phyloP scores from a whole-genome alignment of 2,113 vertebrate genomes.

The Cygnus atratus region DNA sequence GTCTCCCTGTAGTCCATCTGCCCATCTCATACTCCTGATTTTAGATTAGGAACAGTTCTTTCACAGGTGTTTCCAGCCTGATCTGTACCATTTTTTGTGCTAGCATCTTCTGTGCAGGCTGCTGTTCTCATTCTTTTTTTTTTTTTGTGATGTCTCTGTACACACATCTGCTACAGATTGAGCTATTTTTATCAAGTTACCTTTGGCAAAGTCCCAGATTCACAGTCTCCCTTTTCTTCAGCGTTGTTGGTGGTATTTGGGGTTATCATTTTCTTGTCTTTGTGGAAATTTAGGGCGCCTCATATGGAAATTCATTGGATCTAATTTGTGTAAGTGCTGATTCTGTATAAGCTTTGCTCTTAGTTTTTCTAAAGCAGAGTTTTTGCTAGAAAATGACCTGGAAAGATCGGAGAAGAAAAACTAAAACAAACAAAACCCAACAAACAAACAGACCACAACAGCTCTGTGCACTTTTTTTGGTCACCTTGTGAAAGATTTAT shows the following conservation, averaged over 20 bases:
- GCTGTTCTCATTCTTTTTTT: background rate
- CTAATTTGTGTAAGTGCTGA: background rate
- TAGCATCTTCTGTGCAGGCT: background rate
- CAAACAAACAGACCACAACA: background rate
- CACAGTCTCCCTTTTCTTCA: background rate
- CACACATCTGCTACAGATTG: background rate
- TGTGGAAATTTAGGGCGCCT: background rate
- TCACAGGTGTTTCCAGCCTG: background rate
- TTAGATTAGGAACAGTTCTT: background rate
- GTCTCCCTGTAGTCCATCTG: background rate
- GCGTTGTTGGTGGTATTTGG: background rate
- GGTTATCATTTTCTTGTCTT: background rate
- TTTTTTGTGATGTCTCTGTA: background rate
- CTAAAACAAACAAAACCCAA: no score
- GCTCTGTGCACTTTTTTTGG: background rate
- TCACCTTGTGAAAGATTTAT: background rate
- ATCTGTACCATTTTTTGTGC: background rate
- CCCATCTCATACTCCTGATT: background rate
- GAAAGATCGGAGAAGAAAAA: background rate
- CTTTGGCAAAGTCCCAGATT: background rate
- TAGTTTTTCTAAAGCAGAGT: background rate
- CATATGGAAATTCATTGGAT: background rate
- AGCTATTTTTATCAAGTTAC: background rate
- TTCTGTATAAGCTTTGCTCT: background rate
- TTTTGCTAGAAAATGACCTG: background rate